Evolutionary conservation across 2,888 invertebrate genomes (phyloP).

Genomic region (Lucinisca nassula): DNA sequence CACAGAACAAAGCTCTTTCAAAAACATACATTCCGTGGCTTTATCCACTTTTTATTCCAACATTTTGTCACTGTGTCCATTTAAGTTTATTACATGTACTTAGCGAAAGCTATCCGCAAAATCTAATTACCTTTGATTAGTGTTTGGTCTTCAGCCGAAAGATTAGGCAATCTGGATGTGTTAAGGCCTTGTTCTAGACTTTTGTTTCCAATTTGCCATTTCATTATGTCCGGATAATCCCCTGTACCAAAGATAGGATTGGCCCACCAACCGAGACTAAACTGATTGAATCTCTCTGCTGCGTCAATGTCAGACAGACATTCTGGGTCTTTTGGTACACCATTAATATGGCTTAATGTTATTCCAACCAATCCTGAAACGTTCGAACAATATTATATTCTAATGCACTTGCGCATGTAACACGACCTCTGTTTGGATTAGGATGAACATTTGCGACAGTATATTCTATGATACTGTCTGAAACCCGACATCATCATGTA

Average conservation of each 20-base stretch:
- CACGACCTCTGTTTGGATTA: too few relatives aligned
- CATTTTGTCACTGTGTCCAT: too few relatives aligned
- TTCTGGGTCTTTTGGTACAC: conserved; percentile 64
- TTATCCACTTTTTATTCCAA: too few relatives aligned
- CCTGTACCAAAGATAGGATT: conserved; percentile 82
- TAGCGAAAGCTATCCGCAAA: too few relatives aligned
- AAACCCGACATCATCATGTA: too few relatives aligned
- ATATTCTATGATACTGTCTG: too few relatives aligned
- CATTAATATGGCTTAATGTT: conserved; percentile 71
- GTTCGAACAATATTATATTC: too few relatives aligned
- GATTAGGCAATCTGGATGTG: conserved; percentile 80
- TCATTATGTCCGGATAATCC: conserved; percentile 89
- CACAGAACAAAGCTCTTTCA: too few relatives aligned
- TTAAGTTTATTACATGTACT: too few relatives aligned
- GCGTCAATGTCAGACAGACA: conserved; percentile 71
- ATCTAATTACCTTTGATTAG: conserved; percentile 81
- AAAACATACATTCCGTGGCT: too few relatives aligned
- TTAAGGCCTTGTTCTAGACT: conserved; percentile 71
- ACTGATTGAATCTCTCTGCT: conserved; percentile 72
- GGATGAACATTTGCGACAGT: too few relatives aligned
- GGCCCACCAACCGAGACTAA: conserved; percentile 82
- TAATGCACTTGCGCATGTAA: too few relatives aligned
- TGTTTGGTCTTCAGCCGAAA: conserved; percentile 82
- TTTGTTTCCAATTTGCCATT: conserved; percentile 71
- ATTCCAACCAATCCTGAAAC: conserved; percentile 73